Conservation (phyloP, 2,113 vertebrate genomes). For the Oryzias woworae region DNA sequence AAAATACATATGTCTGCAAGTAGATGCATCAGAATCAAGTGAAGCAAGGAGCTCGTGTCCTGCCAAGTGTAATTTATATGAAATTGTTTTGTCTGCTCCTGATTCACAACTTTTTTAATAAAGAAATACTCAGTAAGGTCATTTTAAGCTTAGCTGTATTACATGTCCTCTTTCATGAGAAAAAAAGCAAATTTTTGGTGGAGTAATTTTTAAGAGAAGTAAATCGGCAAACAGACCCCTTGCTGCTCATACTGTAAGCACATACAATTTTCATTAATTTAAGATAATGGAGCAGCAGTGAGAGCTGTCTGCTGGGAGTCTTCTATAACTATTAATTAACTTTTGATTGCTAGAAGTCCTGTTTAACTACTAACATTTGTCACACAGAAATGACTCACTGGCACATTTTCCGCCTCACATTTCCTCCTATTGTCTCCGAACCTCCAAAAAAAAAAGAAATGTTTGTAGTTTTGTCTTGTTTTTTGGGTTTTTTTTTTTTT, state of each 20-base stretch:
- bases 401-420: slow-evolving; percentile 3
- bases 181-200: no score
- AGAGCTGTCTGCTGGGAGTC: slow-evolving; percentile 27
- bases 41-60: no score
- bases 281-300: slow-evolving; percentile 14
- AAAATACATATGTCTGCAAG: no score
- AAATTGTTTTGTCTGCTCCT: no score
- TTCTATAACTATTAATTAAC: slow-evolving; percentile 35
- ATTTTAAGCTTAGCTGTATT: no score
- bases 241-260: background rate
- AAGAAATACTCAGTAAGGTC: no score
- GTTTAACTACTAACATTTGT: slow-evolving; percentile 31
- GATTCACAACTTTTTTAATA: no score
- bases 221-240: background rate
- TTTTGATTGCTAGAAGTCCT: slow-evolving; percentile 31
- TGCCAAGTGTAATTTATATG: no score
- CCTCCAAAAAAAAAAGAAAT: slow-evolving; percentile 3
- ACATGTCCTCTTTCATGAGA: no score
- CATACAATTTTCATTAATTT: slow-evolving; percentile 18
- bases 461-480: background rate
- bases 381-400: slow-evolving; percentile 9
- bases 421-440: slow-evolving; percentile 2
- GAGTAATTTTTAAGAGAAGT: no score
- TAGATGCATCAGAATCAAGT: no score
- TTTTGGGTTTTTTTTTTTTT: slow-evolving; percentile 17